These are phyloP conservation scores for Eudorcas thomsonii DNA, from an alignment of 2,113 vertebrate species.

Conservation along the genomic window DNA sequence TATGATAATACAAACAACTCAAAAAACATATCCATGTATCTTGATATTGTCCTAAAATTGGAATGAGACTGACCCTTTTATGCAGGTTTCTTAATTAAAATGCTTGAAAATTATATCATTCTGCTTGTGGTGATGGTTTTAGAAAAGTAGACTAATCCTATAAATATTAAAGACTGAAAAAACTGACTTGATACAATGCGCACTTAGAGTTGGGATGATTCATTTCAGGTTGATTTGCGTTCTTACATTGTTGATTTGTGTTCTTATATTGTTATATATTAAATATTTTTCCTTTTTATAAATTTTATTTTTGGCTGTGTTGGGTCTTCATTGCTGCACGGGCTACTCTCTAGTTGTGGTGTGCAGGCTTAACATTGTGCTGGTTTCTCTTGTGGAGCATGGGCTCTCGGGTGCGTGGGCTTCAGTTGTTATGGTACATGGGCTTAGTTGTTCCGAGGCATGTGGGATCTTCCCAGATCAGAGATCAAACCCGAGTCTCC, in stretches of 20 bases:
- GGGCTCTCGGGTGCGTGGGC: not conserved
- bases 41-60: not conserved
- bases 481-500: not conserved
- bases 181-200: not conserved
- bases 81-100: conserved; percentile 1
- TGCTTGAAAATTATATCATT: not conserved
- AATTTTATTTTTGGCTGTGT: not conserved
- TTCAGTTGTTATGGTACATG: not conserved
- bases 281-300: not conserved
- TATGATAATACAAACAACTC: not conserved
- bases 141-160: not conserved
- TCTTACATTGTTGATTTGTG: not conserved
- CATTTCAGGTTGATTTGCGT: not conserved
- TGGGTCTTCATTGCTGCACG: not conserved
- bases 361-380: not conserved
- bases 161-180: not conserved
- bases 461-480: not conserved
- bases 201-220: not conserved
- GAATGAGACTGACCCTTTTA: not conserved
- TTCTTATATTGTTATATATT: not conserved
- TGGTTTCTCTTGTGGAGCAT: not conserved
- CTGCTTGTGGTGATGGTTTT: not conserved
- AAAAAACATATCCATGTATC: not conserved
- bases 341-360: not conserved
- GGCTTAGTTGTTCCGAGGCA: not conserved